These are phyloP conservation scores for Phenganax subtilis DNA, from an alignment of 92 coral and sea anemone species.

Conservation along the genomic window DNA sequence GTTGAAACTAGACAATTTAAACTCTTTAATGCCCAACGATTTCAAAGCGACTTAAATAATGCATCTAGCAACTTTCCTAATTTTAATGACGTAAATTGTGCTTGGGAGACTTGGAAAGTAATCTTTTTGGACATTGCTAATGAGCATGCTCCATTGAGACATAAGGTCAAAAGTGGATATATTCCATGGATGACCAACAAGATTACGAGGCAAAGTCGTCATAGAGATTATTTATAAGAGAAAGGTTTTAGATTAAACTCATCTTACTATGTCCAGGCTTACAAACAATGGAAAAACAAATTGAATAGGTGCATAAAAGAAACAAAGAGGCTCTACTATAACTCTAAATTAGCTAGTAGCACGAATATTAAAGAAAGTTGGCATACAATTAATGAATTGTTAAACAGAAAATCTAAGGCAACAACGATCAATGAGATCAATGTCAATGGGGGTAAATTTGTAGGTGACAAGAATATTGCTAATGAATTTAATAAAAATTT, in stretches of 20 bases:
- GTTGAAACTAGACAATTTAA: slow-evolving; percentile 5
- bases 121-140: slow-evolving; percentile 5
- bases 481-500: slow-evolving; percentile 40
- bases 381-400: background rate
- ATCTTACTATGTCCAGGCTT: background rate
- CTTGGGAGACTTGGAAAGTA: slow-evolving; percentile 25
- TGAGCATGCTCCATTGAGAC: slow-evolving; percentile 27
- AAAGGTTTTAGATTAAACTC: background rate
- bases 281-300: slow-evolving; percentile 7
- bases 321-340: slow-evolving; percentile 4
- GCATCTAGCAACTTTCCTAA: background rate
- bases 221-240: slow-evolving; percentile 29
- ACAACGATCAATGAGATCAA: background rate
- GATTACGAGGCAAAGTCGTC: slow-evolving; percentile 44
- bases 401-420: slow-evolving; percentile 1
- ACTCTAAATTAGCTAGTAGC: background rate
- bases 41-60: slow-evolving; percentile 1
- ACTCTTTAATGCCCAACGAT: background rate
- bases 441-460: background rate
- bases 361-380: background rate
- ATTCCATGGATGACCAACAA: slow-evolving; percentile 52
- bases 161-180: slow-evolving; percentile 40
- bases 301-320: background rate
- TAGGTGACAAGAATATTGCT: slow-evolving; percentile 13
- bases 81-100: slow-evolving; percentile 12